A percentile compares a stretch with the other conserved stretches of the same genome.
Evolutionary conservation across 2,113 vertebrate genomes (phyloP).

Genomic region (Psilopogon haemacephalus): DNA sequence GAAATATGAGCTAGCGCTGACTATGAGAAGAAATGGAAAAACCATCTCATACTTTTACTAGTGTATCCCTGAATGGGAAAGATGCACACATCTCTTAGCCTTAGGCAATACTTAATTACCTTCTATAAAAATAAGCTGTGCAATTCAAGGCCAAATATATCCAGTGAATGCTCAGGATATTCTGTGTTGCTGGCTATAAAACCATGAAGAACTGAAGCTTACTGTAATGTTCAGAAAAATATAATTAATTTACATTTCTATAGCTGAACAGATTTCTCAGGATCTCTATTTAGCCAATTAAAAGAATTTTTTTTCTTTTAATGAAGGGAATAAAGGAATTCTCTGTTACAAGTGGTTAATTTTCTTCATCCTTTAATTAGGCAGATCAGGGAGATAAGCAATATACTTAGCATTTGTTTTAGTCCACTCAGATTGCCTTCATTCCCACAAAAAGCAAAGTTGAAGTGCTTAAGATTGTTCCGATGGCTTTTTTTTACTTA

Average conservation of each 20-base stretch:
- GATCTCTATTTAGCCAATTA: neutral
- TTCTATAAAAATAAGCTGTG: neutral
- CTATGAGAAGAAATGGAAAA: constrained; percentile 42
- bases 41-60: neutral
- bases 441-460: neutral
- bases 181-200: neutral
- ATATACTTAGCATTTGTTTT: neutral
- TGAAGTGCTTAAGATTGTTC: neutral
- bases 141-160: neutral
- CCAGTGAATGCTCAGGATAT: neutral
- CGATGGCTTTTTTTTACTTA: neutral
- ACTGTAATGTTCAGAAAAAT: neutral
- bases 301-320: no score
- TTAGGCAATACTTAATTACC: neutral
- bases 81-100: neutral
- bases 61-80: neutral
- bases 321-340: neutral
- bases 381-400: neutral
- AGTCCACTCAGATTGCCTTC: neutral
- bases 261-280: neutral
- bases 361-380: neutral
- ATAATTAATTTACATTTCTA: neutral
- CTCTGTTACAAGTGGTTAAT: neutral
- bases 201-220: neutral
- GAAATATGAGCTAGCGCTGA: constrained; percentile 39